Conservation (phyloP, 2,888 invertebrate genomes). For the Drosophila ezoana region DNA sequence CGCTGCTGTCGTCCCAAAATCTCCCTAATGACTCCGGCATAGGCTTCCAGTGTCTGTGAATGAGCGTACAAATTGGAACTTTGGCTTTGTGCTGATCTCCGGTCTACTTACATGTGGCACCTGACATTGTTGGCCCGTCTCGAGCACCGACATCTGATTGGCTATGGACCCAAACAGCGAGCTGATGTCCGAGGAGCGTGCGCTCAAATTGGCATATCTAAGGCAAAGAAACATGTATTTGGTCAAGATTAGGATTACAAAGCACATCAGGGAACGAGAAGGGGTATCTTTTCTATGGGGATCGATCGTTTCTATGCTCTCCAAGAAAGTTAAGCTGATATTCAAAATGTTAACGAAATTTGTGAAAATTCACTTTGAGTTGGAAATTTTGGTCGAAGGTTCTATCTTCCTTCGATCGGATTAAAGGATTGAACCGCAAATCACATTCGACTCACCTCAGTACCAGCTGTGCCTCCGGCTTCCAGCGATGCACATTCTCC, state of each 20-base stretch:
- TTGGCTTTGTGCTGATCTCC: not conserved
- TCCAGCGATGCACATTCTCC: slow-evolving; percentile 88
- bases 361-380: too few species aligned
- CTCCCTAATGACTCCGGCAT: slow-evolving; percentile 87
- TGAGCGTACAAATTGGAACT: not conserved
- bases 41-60: slow-evolving; percentile 89
- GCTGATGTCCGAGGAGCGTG: slow-evolving; percentile 81
- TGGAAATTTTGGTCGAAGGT: too few species aligned
- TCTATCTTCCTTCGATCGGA: too few species aligned
- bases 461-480: slow-evolving; percentile 87
- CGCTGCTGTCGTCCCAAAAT: slow-evolving; percentile 84
- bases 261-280: too few species aligned
- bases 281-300: too few species aligned
- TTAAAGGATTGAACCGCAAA: too few species aligned
- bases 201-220: slow-evolving; percentile 83
- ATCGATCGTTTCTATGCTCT: too few species aligned
- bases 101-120: slow-evolving; percentile 87
- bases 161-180: slow-evolving; percentile 90
- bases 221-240: not conserved
- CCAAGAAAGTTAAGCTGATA: too few species aligned
- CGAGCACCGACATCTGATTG: slow-evolving; percentile 90
- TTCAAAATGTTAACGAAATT: too few species aligned
- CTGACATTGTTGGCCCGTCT: slow-evolving; percentile 88
- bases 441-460: slow-evolving; percentile 76
- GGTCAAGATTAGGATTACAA: too few species aligned